Evolutionary conservation across 2,797 vertebrate genomes (phyloP).

Genomic region (Ctenochaetus hawaiiensis): DNA sequence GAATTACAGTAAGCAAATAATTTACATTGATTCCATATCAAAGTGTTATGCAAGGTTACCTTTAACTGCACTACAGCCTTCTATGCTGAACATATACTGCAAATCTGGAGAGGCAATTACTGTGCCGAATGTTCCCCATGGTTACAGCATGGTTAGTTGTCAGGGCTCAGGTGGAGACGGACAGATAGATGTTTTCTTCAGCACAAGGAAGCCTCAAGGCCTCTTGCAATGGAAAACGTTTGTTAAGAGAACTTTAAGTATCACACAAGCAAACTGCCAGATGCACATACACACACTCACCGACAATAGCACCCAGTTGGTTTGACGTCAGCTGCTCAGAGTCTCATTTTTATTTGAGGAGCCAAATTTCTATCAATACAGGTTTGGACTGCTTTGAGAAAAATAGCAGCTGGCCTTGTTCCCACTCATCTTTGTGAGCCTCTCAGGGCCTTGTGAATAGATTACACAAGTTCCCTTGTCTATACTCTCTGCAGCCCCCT

Average conservation of each 20-base stretch:
- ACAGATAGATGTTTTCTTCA: constrained; percentile 56
- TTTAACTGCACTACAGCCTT: constrained; percentile 18
- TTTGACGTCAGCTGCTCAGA: constrained; percentile 71
- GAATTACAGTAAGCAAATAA: constrained; percentile 5
- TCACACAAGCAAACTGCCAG: constrained; percentile 39
- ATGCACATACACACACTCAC: constrained; percentile 26
- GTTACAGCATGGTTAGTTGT: constrained; percentile 63
- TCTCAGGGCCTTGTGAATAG: constrained; percentile 83
- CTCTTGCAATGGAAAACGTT: constrained; percentile 54
- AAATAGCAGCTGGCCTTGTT: constrained; percentile 77
- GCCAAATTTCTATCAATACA: constrained; percentile 77
- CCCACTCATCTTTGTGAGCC: constrained; percentile 75
- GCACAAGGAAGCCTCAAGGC: constrained; percentile 58
- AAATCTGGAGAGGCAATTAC: constrained; percentile 56
- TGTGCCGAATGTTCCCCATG: constrained; percentile 56
- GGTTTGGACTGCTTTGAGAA: constrained; percentile 76
- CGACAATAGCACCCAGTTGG: constrained; percentile 55
- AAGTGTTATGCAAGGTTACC: constrained; percentile 27
- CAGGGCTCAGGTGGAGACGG: constrained; percentile 60
- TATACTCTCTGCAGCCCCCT: constrained; percentile 66
- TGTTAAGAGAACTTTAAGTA: constrained; percentile 51
- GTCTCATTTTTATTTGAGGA: constrained; percentile 68
- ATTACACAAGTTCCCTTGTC: constrained; percentile 85
- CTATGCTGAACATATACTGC: constrained; percentile 29
- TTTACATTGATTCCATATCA: constrained; percentile 17